phyloP scores from a whole-genome alignment of 2,888 invertebrate genomes.

The Allophyes oxyacanthae region DNA sequence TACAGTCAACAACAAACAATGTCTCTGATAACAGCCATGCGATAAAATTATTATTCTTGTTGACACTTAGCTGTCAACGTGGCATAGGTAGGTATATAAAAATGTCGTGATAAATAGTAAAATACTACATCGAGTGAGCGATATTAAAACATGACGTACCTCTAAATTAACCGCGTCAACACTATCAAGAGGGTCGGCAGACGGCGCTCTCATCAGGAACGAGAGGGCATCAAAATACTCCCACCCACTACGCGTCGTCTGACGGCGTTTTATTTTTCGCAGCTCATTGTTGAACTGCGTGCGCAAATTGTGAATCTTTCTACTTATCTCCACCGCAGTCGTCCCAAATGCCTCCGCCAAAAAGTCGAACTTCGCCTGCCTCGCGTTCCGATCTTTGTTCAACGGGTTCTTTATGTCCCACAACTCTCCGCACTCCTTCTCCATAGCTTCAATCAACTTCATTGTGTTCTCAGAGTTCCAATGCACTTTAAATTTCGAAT shows the following conservation, averaged over 20 bases:
- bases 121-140: neutral
- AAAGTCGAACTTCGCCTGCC: conserved; percentile 72
- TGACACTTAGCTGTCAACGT: conserved; percentile 16
- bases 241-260: conserved; percentile 75
- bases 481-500: conserved; percentile 50
- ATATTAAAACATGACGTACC: conserved; percentile 61
- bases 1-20: conserved; percentile 3
- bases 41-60: conserved; percentile 20
- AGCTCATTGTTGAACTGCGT: conserved; percentile 83
- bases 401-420: conserved; percentile 78
- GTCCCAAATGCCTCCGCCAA: conserved; percentile 78
- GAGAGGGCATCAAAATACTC: conserved; percentile 83
- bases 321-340: conserved; percentile 77
- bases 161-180: conserved; percentile 79
- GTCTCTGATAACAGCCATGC: conserved; percentile 14
- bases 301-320: conserved; percentile 82
- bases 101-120: conserved; percentile 10
- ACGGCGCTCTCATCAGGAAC: conserved; percentile 72
- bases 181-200: conserved; percentile 68
- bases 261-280: conserved; percentile 79
- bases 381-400: conserved; percentile 71
- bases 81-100: conserved; percentile 18
- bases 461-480: conserved; percentile 80
- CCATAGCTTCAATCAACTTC: conserved; percentile 75
- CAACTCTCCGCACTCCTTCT: conserved; percentile 78